Evolutionary conservation across 1,140 invertebrate genomes (phyloP), one percentile per base, ranked within the genome.

Genomic region (Scaptomyza hsui): DNA sequence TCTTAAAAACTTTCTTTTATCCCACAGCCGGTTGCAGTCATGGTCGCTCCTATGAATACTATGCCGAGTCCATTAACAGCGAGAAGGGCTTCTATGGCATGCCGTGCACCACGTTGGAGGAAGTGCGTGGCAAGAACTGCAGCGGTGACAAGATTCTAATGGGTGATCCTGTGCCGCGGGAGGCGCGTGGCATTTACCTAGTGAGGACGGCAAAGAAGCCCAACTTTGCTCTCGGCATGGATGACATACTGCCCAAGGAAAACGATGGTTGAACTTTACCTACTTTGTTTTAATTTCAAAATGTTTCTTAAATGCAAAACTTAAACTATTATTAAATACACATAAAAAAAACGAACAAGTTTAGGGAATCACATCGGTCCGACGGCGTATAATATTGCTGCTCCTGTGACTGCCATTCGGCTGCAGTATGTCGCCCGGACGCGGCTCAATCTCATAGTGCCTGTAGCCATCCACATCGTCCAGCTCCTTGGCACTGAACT

Each of bases 381-480:
- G 75, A n/a, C 79, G 53, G 12, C 89, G 63, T 2, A 90, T 89
- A 19, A 86, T 85, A 26, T 89, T 90, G 72, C 71, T 85, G 0
- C 75, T 56, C 0, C 72, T 39, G 44, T 81, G 67, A 53, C 70
- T 81, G n/a, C 19, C 72, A 21, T 76, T 78, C 12, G 75, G 76
- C n/a, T 75, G 90, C 5, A 91, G 57, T 16, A 91, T 21, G 56
- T 91, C 90, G 12, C 76, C 81, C 0, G 90, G 90, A 18, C 90
- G 79, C 1, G 91, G 91, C 65, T 92, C 91, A 29, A 94, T 93
- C 88, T 93, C 93, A 47, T 94, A 94, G 45, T 94, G 94, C 12
- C 94, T 81, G 91, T 95, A 97, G 6, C 97, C 97, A 82, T 97
- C 96, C 1, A 97, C 95, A 88, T 97, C 97, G 39, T 95, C 94